Base-by-base conservation (phyloP, 2,888 invertebrate genomes). In the Drosophila barbarae region DNA sequence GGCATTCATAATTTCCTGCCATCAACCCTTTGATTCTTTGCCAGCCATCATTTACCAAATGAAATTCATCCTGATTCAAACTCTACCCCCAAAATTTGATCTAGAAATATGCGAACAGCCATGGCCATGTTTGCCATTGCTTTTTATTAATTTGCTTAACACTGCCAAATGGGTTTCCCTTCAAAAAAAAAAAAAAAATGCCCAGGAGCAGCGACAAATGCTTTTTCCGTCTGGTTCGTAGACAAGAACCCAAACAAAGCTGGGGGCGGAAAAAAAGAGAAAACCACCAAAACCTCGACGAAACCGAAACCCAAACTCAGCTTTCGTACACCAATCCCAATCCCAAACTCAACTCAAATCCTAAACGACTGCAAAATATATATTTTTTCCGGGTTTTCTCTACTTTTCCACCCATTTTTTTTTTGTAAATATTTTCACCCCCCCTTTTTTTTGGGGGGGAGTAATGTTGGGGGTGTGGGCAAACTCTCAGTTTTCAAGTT, bases 401-500 rank as follows among this genome's bases (percentile, higher is more conserved):
- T 35, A 10, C 34, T 41, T 49, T 53, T 63, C 35, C 36, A 49
- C 42, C 3, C 13, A n/a, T 23, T 47, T 18, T 18, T 18, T 60
- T 54, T 61, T 58, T 44, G 23, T 58, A 56, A 44, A 42, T 42
- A 46, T 71, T 60, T 58, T 50, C 57, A 41, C 63, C 50, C 42
- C 42, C 57, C 55, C 23, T 26, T 65, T 34, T 26, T 26, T 53
- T 30, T 21, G 18, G 18, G 21, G 21, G 26, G 41, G 21, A 34
- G 58, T 35, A 23, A 36, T 58, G 21, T 35, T 36, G 63, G 72
- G 58, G 72, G 56, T 66, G 68, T 66, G 68, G 66, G 68, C 41
- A 68, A 73, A 64, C 73, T 65, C 63, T 76, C 74, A 68, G 83
- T 73, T 82, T 84, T 84, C 73, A 85, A 80, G 79, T 84, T 81